Base-by-base conservation (phyloP, 2,113 vertebrate genomes). In the Corythaixoides concolor region DNA sequence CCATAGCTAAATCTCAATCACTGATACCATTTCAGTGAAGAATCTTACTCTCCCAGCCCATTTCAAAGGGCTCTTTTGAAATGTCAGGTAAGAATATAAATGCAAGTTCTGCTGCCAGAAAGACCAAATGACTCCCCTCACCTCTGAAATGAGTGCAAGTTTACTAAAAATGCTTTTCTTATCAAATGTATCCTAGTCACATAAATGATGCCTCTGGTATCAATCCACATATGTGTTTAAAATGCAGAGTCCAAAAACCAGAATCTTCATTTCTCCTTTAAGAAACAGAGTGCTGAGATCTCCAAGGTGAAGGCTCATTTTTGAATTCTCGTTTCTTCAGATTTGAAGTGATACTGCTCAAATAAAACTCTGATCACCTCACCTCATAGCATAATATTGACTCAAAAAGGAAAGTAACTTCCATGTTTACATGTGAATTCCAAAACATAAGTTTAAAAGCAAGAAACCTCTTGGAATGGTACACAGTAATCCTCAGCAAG, bases 211-310 rank as follows among this genome's bases (percentile, higher is more conserved):
- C 5, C 39, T 81, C 58, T 53, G 32, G 60, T 35, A 82, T 13
- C 68, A 75, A 77, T 64, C 53, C n/a, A 2, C 1, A 1, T 15
- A 70, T 70, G 60, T 89, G n/a, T 67, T 84, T 91, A 76, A 89
- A 94, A 91, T 18, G 37, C 24, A 45, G 33, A 70, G 5, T 66
- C 73, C 30, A 56, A 86, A 89, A 86, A 77, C 11, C 75, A 89
- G 80, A 93, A 77, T 90, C 62, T 85, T 95, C 55, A 85, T 68
- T 59, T 88, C 64, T 89, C 93, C 69, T 85, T 96, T 82, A 78
- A 81, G 53, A 95, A 75, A 8, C 56, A 81, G 59, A 5, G 9
- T 83, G 66, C 68, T 76, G 56, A 43, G n/a, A 93, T 88, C 62
- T 93, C 63, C 91, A 94, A 93, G 69, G n/a, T 76, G 75, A 85